phyloP scores from a whole-genome alignment of 1,140 invertebrate genomes.

The Cardiocondyla obscurior region DNA sequence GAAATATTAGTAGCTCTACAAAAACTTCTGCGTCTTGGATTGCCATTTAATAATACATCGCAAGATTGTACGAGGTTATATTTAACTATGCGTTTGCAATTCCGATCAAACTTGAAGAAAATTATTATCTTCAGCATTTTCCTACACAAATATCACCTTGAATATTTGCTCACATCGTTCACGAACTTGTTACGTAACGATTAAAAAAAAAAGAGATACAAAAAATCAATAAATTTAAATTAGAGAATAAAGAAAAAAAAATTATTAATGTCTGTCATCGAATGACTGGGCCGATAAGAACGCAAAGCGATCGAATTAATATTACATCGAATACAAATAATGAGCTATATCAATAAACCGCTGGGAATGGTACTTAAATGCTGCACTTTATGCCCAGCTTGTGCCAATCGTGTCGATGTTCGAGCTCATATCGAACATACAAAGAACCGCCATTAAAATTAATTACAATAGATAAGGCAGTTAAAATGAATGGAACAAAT shows the following conservation, averaged over 20 bases:
- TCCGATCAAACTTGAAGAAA: background rate
- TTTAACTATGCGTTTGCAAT: background rate
- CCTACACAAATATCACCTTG: background rate
- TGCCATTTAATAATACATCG: background rate
- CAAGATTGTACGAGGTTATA: background rate
- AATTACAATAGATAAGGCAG: background rate
- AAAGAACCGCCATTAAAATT: background rate
- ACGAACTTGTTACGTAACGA: background rate
- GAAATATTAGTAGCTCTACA: background rate
- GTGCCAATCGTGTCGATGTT: background rate
- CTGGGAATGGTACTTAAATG: background rate
- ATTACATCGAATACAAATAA: background rate
- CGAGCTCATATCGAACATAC: background rate
- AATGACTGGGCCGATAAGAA: background rate
- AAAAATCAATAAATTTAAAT: too few species aligned
- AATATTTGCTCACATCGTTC: background rate
- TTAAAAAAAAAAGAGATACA: background rate
- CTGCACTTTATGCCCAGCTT: background rate
- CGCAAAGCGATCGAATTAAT: background rate
- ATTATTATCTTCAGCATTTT: conserved; percentile 1
- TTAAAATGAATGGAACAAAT: background rate
- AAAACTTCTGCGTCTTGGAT: background rate
- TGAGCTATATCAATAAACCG: background rate
- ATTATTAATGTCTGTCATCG: background rate
- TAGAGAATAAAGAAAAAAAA: too few species aligned